These are phyloP conservation scores for Heteractis magnifica DNA, from an alignment of 92 coral and sea anemone genomes.

Conservation along the genomic window DNA sequence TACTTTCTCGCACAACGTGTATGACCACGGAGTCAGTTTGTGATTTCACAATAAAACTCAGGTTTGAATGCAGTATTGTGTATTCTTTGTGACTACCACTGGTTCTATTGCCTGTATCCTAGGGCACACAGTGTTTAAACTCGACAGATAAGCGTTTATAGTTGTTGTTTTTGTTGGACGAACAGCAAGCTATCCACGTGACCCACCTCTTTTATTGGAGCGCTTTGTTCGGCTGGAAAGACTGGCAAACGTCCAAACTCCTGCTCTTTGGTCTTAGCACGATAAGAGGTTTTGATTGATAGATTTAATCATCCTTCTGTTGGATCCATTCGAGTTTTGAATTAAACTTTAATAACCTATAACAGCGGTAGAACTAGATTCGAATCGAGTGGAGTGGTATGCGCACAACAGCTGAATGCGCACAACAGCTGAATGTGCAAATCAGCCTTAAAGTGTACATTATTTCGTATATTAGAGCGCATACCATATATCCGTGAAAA, in stretches of 20 bases:
- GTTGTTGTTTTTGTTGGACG: not conserved
- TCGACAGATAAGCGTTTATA: not conserved
- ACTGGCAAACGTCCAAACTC: not conserved
- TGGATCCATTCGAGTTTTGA: not conserved
- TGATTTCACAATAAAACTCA: not conserved
- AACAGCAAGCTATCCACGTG: slow-evolving; percentile 1
- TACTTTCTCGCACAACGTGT: not conserved
- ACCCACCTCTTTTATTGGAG: not conserved
- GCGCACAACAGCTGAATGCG: not conserved
- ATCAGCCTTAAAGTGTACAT: too few species aligned
- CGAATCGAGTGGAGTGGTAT: too few species aligned
- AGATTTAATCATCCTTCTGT: not conserved
- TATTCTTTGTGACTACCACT: not conserved
- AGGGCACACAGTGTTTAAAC: not conserved
- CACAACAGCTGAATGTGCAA: not conserved
- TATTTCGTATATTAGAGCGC: too few species aligned
- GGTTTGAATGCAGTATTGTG: not conserved
- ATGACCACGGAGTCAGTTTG: not conserved
- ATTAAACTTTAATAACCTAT: not conserved
- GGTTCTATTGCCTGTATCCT: not conserved
- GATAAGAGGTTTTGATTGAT: not conserved
- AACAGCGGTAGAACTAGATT: not conserved
- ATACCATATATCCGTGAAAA: too few species aligned
- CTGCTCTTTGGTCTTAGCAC: not conserved
- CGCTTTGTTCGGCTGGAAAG: not conserved